phyloP scores from a whole-genome alignment of 2,797 vertebrate species.

The Fistularia tabacaria region DNA sequence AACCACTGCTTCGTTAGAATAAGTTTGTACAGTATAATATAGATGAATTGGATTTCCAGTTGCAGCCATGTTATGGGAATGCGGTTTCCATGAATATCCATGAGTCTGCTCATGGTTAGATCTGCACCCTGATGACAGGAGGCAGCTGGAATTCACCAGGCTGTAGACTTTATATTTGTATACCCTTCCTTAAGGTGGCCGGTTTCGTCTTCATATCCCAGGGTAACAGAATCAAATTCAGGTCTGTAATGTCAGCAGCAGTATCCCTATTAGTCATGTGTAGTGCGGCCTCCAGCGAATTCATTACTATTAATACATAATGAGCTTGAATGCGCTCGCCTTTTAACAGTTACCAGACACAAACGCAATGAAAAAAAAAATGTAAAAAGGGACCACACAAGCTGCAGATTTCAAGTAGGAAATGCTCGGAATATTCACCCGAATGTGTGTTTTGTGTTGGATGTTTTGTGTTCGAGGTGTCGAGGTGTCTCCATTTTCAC shows the following conservation, averaged over 20 bases:
- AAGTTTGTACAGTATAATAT: too few relatives aligned
- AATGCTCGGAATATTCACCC: too few relatives aligned
- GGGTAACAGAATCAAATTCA: slow-evolving; percentile 12
- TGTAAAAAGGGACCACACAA: too few relatives aligned
- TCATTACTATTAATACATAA: slow-evolving; percentile 4
- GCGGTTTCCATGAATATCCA: neutral
- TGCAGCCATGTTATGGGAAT: too few relatives aligned
- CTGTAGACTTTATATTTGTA: slow-evolving; percentile 19
- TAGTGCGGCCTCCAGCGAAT: slow-evolving; percentile 5
- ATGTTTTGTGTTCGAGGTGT: too few relatives aligned
- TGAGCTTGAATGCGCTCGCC: slow-evolving; percentile 2
- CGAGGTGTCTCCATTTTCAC: too few relatives aligned
- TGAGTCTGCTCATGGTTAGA: slow-evolving; percentile 3
- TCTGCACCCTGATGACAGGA: slow-evolving; percentile 7
- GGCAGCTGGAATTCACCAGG: slow-evolving; percentile 11
- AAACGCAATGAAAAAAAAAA: too few relatives aligned
- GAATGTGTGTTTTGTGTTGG: too few relatives aligned
- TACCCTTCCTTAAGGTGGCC: slow-evolving; percentile 6
- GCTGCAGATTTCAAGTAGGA: too few relatives aligned
- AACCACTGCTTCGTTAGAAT: too few relatives aligned
- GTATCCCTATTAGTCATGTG: slow-evolving; percentile 1
- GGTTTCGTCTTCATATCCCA: slow-evolving; percentile 10
- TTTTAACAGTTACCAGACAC: too few relatives aligned
- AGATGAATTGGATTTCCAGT: neutral
- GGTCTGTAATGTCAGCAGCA: slow-evolving; percentile 25